Base-by-base conservation (phyloP, 2,797 vertebrate species). In the Poliocrania exsul region DNA sequence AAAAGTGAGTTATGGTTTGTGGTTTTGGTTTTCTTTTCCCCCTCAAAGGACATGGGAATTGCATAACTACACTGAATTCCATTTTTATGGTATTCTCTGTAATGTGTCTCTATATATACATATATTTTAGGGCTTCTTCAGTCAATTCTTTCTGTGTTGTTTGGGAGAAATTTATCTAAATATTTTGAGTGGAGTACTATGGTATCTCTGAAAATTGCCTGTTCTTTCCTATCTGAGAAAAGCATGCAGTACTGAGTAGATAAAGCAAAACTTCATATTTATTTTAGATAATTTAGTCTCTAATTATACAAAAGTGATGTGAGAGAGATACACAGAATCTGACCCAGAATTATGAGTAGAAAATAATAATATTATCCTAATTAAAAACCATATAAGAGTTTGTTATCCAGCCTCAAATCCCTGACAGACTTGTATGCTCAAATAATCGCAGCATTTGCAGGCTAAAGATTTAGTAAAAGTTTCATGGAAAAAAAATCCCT, bases 301-400 rank as follows among this genome's bases (percentile, higher is more conserved):
- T 88, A 95, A 95, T 92, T 93, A 86, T 44, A 65, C 42, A 88
- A 44, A 88, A 94, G 60, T 64, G 66, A 93, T 80, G 37, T 31
- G 49, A 92, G 66, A 86, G 65, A 83, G 56, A 94, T 25, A 82
- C 83, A 82, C 53, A 86, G n/a, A 95, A 80, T 80, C 71, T 80
- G 90, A 92, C 77, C 70, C 67, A 87, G 71, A 94, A 89, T 64
- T 93, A 50, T 92, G 53, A 85, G 78, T 89, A 67, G 80, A 95
- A 96, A 92, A 93, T 93, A 93, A 77, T 88, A 88, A 81, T 66
- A 87, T 73, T 89, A 56, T 87, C 69, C 88, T 95, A 93, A 95
- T 92, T 94, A 91, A 94, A 95, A 89, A 78, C 5, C 26, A 56
- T 87, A 69, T 67, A 90, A 54, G 69, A 77, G 38, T 89, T 86